These are phyloP conservation scores for Agrotis puta DNA, from an alignment of 2,888 invertebrate genomes.

Conservation along the genomic window DNA sequence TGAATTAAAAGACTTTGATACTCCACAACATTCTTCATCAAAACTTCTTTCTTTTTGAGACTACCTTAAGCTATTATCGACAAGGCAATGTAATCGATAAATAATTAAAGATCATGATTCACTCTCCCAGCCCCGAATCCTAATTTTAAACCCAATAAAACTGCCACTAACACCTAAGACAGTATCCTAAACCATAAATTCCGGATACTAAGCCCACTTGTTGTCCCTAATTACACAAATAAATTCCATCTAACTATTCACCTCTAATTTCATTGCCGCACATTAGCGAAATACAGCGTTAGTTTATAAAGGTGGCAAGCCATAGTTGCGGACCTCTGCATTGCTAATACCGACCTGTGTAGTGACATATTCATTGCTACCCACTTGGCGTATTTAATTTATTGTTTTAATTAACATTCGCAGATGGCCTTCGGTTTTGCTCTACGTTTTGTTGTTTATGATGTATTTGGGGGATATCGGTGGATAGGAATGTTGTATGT, in stretches of 20 bases:
- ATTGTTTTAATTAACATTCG: constrained; percentile 85
- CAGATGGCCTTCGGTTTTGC: constrained; percentile 77
- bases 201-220: constrained; percentile 33
- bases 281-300: constrained; percentile 79
- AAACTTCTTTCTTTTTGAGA: background rate
- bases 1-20: no score
- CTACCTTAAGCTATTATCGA: background rate
- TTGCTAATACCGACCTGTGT: constrained; percentile 79
- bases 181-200: constrained; percentile 36
- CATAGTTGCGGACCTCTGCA: constrained; percentile 84
- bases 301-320: constrained; percentile 78
- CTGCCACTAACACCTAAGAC: constrained; percentile 17
- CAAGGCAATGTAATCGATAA: no score
- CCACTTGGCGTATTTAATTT: constrained; percentile 80
- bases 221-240: constrained; percentile 52
- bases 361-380: constrained; percentile 84
- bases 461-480: constrained; percentile 73
- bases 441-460: constrained; percentile 77
- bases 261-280: constrained; percentile 73
- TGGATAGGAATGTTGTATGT: constrained; percentile 37
- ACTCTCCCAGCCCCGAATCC: background rate
- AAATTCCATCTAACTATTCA: constrained; percentile 53
- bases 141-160: constrained; percentile 25
- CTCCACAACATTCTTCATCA: no score
- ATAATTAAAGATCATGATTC: constrained; percentile 1